phyloP scores from a whole-genome alignment of 2,888 invertebrate species.

The Pachliopta kotzebuea region DNA sequence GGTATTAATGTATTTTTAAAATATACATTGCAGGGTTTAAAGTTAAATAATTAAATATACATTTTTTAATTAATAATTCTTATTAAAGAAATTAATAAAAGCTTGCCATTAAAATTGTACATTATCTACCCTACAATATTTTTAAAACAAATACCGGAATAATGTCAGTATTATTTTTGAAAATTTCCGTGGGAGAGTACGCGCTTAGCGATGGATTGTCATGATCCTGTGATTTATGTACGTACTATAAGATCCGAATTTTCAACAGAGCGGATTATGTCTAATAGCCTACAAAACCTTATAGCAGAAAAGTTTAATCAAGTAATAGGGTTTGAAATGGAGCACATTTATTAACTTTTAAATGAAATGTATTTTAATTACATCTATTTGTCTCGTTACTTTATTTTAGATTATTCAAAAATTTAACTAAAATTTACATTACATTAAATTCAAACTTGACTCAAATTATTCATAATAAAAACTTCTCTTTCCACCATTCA shows the following conservation, averaged over 20 bases:
- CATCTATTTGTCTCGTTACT: background rate
- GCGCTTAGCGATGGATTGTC: slow-evolving; percentile 15
- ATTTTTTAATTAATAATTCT: too few species aligned
- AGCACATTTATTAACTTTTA: background rate
- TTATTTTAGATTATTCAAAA: background rate
- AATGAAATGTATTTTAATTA: background rate
- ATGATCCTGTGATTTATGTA: slow-evolving; percentile 23
- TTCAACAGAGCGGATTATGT: slow-evolving; percentile 4
- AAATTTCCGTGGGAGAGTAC: background rate
- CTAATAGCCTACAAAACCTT: background rate
- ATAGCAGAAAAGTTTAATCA: slow-evolving; percentile 3
- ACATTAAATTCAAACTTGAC: too few species aligned
- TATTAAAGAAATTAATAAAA: background rate
- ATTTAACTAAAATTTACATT: background rate
- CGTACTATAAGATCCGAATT: slow-evolving; percentile 8
- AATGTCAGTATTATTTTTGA: background rate
- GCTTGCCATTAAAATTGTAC: background rate
- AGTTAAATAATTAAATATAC: too few species aligned
- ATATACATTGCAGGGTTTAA: too few species aligned
- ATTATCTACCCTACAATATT: background rate
- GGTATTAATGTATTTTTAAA: too few species aligned
- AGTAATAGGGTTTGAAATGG: background rate
- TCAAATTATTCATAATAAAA: too few species aligned
- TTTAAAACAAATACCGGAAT: background rate
- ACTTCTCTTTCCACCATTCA: too few species aligned